Evolutionary conservation across 2,113 vertebrate genomes (phyloP).

Genomic region (Rousettus leschenaultii): DNA sequence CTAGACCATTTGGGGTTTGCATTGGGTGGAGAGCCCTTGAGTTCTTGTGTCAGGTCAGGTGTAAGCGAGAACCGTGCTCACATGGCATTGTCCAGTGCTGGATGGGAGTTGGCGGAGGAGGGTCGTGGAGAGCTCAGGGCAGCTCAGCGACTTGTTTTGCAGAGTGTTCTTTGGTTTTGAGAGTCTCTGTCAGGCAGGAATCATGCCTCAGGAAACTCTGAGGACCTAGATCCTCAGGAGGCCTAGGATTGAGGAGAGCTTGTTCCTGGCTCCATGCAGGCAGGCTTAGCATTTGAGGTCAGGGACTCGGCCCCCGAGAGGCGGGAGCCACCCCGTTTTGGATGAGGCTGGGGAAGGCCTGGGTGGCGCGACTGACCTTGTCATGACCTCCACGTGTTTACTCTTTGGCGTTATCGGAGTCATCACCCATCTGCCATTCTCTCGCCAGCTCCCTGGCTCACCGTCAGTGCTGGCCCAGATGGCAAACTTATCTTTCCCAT

Average conservation of each 20-base stretch:
- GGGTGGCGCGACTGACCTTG: neutral
- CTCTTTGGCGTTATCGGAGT: neutral
- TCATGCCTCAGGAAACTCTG: neutral
- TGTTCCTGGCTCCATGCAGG: neutral
- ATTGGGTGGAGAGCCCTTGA: neutral
- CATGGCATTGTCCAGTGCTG: neutral
- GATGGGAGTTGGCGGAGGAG: neutral
- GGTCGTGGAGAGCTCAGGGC: neutral
- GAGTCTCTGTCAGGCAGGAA: neutral
- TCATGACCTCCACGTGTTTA: neutral
- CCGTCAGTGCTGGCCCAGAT: neutral
- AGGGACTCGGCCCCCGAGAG: neutral
- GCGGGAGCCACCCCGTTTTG: rapidly evolving
- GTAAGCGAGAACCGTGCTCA: neutral
- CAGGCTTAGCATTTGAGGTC: neutral
- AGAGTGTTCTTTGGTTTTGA: neutral
- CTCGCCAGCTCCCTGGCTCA: neutral
- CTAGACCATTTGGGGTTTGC: neutral
- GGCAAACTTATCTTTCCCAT: neutral
- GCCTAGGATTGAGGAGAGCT: neutral
- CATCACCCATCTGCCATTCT: neutral
- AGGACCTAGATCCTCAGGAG: rapidly evolving
- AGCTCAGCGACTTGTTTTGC: neutral
- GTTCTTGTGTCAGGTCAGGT: neutral
- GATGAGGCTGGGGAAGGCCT: neutral